phyloP scores from a whole-genome alignment of 2,888 invertebrate species.

The Melipona beecheii region DNA sequence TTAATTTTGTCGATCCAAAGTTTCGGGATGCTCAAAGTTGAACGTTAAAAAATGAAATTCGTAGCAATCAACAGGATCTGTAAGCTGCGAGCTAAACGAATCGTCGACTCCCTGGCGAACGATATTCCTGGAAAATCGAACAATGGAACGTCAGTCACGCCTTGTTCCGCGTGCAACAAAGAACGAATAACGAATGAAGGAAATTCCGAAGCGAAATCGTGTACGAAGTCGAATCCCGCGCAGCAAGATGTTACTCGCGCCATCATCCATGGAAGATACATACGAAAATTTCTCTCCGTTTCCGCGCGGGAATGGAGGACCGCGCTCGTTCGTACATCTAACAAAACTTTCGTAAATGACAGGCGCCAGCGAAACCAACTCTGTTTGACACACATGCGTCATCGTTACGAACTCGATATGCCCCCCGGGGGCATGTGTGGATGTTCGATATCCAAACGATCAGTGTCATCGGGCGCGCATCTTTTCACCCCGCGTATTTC shows the following conservation, averaged over 20 bases:
- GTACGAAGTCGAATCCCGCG: background rate
- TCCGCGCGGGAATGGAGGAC: background rate
- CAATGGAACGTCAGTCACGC: slow-evolving; percentile 16
- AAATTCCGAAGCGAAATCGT: background rate
- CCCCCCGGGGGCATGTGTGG: slow-evolving; percentile 15
- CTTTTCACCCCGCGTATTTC: background rate
- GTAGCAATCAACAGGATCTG: too few species aligned
- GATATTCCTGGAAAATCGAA: slow-evolving; percentile 2
- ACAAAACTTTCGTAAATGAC: slow-evolving; percentile 39
- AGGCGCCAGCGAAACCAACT: slow-evolving; percentile 21
- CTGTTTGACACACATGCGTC: slow-evolving; percentile 30
- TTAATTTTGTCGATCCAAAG: too few species aligned
- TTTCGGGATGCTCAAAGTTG: too few species aligned
- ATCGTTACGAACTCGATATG: slow-evolving; percentile 42
- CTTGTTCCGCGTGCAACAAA: background rate
- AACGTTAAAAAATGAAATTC: too few species aligned
- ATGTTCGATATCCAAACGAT: slow-evolving; percentile 45
- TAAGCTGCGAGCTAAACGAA: background rate
- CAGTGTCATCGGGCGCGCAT: slow-evolving; percentile 34
- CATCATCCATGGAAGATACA: background rate
- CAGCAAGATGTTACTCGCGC: slow-evolving; percentile 12
- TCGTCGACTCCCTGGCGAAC: background rate
- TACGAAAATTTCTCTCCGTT: slow-evolving; percentile 1
- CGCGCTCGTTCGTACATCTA: background rate
- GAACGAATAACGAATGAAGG: background rate